Percentiles rank a stretch among this genome's conserved stretches.
These are phyloP conservation scores for Centrocercus urophasianus DNA, from an alignment of 2,113 vertebrate genomes.

Conservation along the genomic window DNA sequence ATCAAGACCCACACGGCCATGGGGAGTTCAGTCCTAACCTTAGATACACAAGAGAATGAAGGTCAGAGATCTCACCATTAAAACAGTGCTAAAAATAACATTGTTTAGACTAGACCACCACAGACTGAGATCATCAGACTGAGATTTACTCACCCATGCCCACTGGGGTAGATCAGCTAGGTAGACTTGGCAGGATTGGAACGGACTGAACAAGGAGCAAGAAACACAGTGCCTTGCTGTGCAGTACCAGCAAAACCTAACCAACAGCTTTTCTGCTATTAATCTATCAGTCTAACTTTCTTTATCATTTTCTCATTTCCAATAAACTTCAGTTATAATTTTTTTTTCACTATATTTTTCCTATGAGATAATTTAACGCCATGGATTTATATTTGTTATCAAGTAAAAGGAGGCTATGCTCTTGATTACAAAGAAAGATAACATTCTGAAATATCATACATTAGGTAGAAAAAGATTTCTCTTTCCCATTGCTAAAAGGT, in stretches of 20 bases:
- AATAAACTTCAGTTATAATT: background rate
- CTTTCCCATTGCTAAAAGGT: background rate
- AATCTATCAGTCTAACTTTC: constrained; percentile 5
- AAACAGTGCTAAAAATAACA: background rate
- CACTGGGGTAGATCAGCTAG: background rate
- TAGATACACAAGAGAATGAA: background rate
- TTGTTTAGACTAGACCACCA: background rate
- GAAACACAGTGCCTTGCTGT: background rate
- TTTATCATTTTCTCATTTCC: constrained; percentile 1
- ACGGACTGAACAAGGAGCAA: background rate
- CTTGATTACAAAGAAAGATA: background rate
- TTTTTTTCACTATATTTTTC: constrained; percentile 7
- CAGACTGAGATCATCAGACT: fast-evolving
- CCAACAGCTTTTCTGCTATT: constrained; percentile 31
- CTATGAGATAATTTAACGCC: background rate
- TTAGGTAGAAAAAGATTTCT: background rate
- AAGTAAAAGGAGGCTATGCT: background rate
- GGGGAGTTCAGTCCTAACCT: background rate
- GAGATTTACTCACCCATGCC: background rate
- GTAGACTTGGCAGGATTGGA: background rate
- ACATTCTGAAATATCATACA: background rate
- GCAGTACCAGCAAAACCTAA: background rate
- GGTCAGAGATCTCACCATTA: background rate
- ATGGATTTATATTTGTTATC: background rate
- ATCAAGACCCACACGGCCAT: background rate